Base-by-base conservation (phyloP, 2,888 invertebrate genomes). In the Limnephilus lunatus region DNA sequence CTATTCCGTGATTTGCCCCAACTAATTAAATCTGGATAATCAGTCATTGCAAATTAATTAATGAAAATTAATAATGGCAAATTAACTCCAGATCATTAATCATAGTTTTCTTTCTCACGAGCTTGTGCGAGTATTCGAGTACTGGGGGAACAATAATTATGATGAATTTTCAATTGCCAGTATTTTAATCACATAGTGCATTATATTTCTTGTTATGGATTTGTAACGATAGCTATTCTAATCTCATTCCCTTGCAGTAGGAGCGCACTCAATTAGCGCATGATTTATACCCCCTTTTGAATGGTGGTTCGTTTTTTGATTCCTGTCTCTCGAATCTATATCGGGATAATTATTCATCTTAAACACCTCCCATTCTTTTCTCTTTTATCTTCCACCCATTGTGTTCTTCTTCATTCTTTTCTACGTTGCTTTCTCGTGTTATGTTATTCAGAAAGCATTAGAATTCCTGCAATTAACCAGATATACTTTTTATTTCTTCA, bases 271-370 rank as follows among this genome's bases (percentile, higher is more conserved):
- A 83, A 83, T 83, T 83, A 83, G 32, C 9, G 35, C 83, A 25
- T 83, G 83, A 83, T 83, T 35, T 83, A 83, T 83, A 19, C 32
- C 19, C 35, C 83, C 35, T 19, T n/a, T 39, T 19, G 32, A 39
- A 39, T 83, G 35, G 83, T 15, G 83, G 35, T 19, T 35, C 83
- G 35, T 83, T 83, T 83, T 83, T 83, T 35, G 32, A 83, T 83
- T 83, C 83, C 83, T 83, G 83, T 25, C 83, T 39, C 83, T n/a
- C 44, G 89, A 89, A 82, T 90, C 53, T 82, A 39, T 83, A 85
- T 31, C 81, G 90, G 90, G 44, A 83, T 48, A 83, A 90, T 90
- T 90, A 90, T 85, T 90, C 48, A 85, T 81, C 89, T 83, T 19
- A n/a, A 83, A 35, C 35, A 68, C 68, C 68, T 68, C 68, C 68